Evolutionary conservation across 2,888 invertebrate species (phyloP), one percentile per base, ranked within the genome.

Genomic region (Isotomurus palustris): DNA sequence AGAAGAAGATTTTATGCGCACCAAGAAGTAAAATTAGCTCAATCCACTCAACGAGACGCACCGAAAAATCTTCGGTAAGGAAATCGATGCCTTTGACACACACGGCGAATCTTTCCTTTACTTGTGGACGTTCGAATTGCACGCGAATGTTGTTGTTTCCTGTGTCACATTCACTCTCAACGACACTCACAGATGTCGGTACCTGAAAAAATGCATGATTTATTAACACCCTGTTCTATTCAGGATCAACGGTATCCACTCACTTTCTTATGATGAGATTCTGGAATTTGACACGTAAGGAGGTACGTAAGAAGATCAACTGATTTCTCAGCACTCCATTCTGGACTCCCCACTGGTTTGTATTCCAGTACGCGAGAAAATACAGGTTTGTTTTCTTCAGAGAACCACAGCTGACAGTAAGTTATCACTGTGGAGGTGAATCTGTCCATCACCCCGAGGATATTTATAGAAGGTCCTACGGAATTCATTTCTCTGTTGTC

Each of bases 271-370:
- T 86, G 86, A 48, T 78, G 77, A 19, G 83, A 82, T 63, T 82
- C 81, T 0, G 93, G 92, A 70, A 93, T 82, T 73, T 88, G 87
- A 76, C 93, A 93, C 21, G 91, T 90, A 66, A 90, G 85, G 69
- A 93, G 80, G 75, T 91, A 93, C 0, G 93, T 92, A 77, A 93
- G 92, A 75, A 91, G 88, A 65, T 91, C 87, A 51, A 87, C 87
- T 76, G 91, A 88, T 74, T 92, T 92, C n/a, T n/a, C n/a, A n/a
- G n/a, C n/a, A 58, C 92, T 92, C 93, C 92, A 93, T 76, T 91
- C 91, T 71, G 85, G 85, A 75, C 90, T 88, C 93, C 93, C 93
- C 70, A 92, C 88, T 75, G 92, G 92, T 75, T 91, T 91, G 78
- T 92, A 92, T 76, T 91, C 91, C n/a, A n/a, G n/a, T 17, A 74